phyloP scores from a whole-genome alignment of 1,140 invertebrate species.

The Episyrphus balteatus region DNA sequence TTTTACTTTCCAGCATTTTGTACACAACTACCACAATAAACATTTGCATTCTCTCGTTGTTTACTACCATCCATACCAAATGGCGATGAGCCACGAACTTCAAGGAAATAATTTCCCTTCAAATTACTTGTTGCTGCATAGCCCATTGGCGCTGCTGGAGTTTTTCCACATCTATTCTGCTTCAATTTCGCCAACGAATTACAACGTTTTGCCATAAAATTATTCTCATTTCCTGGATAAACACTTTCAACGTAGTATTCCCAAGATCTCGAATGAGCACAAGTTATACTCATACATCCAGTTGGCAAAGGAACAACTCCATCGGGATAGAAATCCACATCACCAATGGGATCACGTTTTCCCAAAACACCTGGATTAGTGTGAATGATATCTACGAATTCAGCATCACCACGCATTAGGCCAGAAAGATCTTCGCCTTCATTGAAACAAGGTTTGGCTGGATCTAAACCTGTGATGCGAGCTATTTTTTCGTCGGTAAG shows the following conservation, averaged over 20 bases:
- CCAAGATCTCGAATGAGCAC: slow-evolving; percentile 51
- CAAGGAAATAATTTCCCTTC: slow-evolving; percentile 20
- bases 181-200: slow-evolving; percentile 14
- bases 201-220: slow-evolving; percentile 23
- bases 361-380: slow-evolving; percentile 59
- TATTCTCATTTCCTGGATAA: slow-evolving; percentile 20
- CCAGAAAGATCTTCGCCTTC: slow-evolving; percentile 37
- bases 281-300: slow-evolving; percentile 43
- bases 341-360: slow-evolving; percentile 36
- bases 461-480: slow-evolving; percentile 57
- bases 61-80: slow-evolving; percentile 13
- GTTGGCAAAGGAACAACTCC: slow-evolving; percentile 37
- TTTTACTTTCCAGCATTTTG: no score
- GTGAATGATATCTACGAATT: slow-evolving; percentile 59
- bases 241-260: slow-evolving; percentile 51
- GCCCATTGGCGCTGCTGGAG: slow-evolving; percentile 18
- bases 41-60: no score
- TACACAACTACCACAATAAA: no score
- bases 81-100: slow-evolving; percentile 19
- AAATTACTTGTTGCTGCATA: slow-evolving; percentile 13
- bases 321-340: slow-evolving; percentile 63
- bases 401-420: slow-evolving; percentile 41
- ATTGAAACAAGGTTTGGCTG: slow-evolving; percentile 55
- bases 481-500: slow-evolving; percentile 21
- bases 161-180: slow-evolving; percentile 8